Conservation (phyloP, 2,797 vertebrate genomes). For the Cuniculus paca region DNA sequence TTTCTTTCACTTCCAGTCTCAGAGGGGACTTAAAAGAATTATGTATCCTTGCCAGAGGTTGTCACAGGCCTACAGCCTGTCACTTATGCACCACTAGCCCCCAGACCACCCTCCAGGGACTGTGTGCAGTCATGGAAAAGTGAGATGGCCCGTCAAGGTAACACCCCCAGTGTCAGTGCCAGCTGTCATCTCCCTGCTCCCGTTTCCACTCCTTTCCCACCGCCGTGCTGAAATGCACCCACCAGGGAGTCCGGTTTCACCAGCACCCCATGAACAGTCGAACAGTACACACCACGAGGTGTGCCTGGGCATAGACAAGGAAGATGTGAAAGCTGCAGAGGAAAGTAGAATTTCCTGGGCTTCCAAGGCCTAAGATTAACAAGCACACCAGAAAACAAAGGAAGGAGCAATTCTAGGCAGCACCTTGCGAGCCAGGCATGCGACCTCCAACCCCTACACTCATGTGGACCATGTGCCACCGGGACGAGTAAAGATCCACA, state of each 20-base stretch:
- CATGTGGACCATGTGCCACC: rapidly evolving
- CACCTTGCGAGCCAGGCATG: not conserved
- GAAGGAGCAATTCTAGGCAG: not conserved
- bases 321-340: constrained; percentile 21
- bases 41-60: not conserved
- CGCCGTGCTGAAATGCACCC: not conserved
- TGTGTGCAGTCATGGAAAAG: not conserved
- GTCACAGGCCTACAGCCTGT: not conserved
- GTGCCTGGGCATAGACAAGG: not conserved
- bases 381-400: constrained; percentile 20
- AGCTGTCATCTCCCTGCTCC: not conserved
- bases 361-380: constrained; percentile 40
- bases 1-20: not conserved
- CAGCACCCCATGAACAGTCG: not conserved
- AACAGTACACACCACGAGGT: not conserved
- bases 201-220: not conserved
- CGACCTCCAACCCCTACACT: not conserved
- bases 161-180: not conserved
- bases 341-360: constrained; percentile 27
- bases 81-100: no score
- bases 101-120: not conserved
- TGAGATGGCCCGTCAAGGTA: rapidly evolving
- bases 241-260: not conserved
- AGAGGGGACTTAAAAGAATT: not conserved
- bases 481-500: not conserved